A percentile compares a stretch with the other conserved stretches of the same genome.
phyloP scores from a whole-genome alignment of 2,888 invertebrate species.

The Ceramica pisi region DNA sequence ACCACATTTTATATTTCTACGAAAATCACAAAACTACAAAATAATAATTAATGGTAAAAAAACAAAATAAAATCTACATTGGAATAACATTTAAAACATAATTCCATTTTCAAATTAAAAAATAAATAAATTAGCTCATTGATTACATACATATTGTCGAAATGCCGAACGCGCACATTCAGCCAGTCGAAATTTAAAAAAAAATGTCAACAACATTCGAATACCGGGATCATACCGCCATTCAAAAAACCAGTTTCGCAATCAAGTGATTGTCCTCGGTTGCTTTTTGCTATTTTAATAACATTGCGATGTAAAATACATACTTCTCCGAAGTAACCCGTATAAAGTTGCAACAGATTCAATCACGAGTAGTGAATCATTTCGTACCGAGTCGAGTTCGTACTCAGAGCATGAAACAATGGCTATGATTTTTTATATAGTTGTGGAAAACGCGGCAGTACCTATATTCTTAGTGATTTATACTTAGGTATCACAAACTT shows the following conservation, averaged over 20 bases:
- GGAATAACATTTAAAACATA: not conserved
- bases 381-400: not conserved
- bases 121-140: not conserved
- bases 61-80: not conserved
- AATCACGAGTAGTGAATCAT: constrained; percentile 35
- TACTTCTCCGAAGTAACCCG: constrained; percentile 7
- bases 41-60: constrained; percentile 5
- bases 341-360: constrained; percentile 1
- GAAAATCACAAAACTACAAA: not conserved
- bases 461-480: not conserved
- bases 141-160: not conserved
- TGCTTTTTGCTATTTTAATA: not conserved
- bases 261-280: constrained; percentile 5
- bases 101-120: constrained; percentile 23
- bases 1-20: not conserved
- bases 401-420: not conserved
- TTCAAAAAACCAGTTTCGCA: not conserved
- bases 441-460: not conserved
- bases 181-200: not conserved
- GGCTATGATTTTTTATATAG: not conserved
- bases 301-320: not conserved
- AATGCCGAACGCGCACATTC: not conserved
- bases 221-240: not conserved
- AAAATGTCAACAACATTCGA: not conserved
- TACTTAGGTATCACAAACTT: not conserved